These are phyloP conservation scores for Pipistrellus nathusii DNA, from an alignment of 2,797 vertebrate species.

Conservation along the genomic window DNA sequence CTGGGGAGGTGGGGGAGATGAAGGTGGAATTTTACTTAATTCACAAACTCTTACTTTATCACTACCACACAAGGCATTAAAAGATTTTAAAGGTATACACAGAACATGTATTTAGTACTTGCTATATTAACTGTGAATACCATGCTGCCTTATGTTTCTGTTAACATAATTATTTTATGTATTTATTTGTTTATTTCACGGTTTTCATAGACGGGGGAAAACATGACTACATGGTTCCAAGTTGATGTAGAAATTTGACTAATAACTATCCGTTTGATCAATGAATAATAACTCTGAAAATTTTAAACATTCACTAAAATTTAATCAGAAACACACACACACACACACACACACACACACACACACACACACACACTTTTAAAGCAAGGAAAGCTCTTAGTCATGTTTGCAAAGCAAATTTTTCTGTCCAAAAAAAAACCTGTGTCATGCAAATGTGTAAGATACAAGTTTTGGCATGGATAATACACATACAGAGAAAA, in stretches of 20 bases:
- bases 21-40: not conserved
- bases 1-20: accelerated
- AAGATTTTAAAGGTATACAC: not conserved
- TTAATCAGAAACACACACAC: not conserved
- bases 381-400: not conserved
- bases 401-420: conserved; percentile 9
- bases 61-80: not conserved
- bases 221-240: not conserved
- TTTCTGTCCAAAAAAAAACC: not conserved
- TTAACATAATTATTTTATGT: not conserved
- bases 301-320: conserved; percentile 38
- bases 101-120: not conserved
- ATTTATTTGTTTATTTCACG: not conserved
- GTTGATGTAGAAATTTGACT: not conserved
- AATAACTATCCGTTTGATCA: conserved; percentile 4
- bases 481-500: not conserved
- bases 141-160: not conserved
- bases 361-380: no score
- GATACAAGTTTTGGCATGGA: not conserved
- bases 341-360: no score
- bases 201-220: not conserved
- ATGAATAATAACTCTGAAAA: not conserved
- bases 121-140: not conserved
- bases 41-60: not conserved
- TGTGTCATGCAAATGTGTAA: not conserved